Base-by-base conservation (phyloP, 2,113 vertebrate species). In the Haplochromis burtoni region DNA sequence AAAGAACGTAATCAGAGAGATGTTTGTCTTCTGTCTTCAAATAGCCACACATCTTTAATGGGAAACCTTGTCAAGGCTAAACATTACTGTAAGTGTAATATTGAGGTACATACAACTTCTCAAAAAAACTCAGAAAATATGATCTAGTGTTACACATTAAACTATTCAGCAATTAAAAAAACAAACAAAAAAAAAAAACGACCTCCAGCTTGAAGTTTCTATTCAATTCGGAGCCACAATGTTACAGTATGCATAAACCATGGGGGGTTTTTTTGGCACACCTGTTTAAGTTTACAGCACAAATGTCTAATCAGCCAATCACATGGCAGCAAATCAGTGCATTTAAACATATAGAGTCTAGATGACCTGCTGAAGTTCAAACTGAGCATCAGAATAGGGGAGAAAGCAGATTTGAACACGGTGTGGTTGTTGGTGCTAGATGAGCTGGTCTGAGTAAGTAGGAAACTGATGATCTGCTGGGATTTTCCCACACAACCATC, bases 241-340 rank as follows among this genome's bases (percentile, higher is more conserved):
- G 12, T 24, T 71, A 10, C n/a, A 10, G 66, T 42, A 16, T 42
- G 5, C 35, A 71, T 10, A 24, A 24, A 71, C 38, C 66, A 10
- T 42, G 12, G 5, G 12, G 5, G 1, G 0, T 0, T 19, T 71
- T 16, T 5, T 26, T 71, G 66, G 13, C 21, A 71, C 38, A 16
- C 38, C 38, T 24, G n/a, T 71, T 71, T 24, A 42, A 14, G n/a
- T 71, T 42, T 38, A 66, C 33, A 66, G 38, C n/a, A 42, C 66
- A 71, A 26, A 71, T 42, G n/a, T 71, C 13, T 71, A 71, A 71
- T 71, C 12, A 16, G 66, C 38, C n/a, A 71, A 16, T 10, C 66
- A 71, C n/a, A 71, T 26, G n/a, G 38, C 66, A 42, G 3, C 13
- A 71, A 10, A 24, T 71, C 66, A 42, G 19, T 42, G 38, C 12